Conservation (phyloP, 2,888 invertebrate species). For the Horisme vitalbata region DNA sequence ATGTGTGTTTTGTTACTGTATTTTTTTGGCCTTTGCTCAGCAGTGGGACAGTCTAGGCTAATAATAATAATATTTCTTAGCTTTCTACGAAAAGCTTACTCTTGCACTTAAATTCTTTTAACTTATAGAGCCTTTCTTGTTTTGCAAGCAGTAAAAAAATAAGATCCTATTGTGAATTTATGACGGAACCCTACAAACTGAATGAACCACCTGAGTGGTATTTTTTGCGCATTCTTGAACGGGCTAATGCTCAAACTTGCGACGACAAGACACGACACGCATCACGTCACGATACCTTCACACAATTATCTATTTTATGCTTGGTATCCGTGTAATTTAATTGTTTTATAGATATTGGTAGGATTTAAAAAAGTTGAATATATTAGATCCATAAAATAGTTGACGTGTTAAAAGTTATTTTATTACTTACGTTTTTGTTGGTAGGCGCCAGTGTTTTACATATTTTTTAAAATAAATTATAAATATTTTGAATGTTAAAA, state of each 20-base stretch:
- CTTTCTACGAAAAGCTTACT: too few relatives aligned
- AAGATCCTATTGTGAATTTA: too few relatives aligned
- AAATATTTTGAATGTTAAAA: too few relatives aligned
- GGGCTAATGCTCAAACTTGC: slow-evolving; percentile 64
- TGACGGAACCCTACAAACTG: slow-evolving; percentile 2
- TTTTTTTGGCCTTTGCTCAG: too few relatives aligned
- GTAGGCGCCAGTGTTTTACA: not conserved
- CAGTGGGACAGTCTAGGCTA: too few relatives aligned
- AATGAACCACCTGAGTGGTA: slow-evolving; percentile 15
- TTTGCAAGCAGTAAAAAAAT: too few relatives aligned
- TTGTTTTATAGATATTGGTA: slow-evolving; percentile 24
- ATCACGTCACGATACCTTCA: slow-evolving; percentile 43
- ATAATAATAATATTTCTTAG: too few relatives aligned
- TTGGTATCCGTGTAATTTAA: slow-evolving; percentile 38
- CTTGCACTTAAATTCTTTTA: too few relatives aligned
- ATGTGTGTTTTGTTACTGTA: too few relatives aligned
- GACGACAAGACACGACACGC: slow-evolving; percentile 69
- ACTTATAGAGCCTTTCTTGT: too few relatives aligned
- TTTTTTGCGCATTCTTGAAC: slow-evolving; percentile 49
- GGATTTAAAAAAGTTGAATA: slow-evolving; percentile 1
- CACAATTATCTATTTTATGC: slow-evolving; percentile 35
- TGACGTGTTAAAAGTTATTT: not conserved
- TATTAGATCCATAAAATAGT: not conserved
- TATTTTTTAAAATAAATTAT: too few relatives aligned
- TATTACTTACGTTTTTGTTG: not conserved